These are phyloP conservation scores for Montipora capricornis DNA, from an alignment of 64 coral and sea anemone species.

Conservation along the genomic window DNA sequence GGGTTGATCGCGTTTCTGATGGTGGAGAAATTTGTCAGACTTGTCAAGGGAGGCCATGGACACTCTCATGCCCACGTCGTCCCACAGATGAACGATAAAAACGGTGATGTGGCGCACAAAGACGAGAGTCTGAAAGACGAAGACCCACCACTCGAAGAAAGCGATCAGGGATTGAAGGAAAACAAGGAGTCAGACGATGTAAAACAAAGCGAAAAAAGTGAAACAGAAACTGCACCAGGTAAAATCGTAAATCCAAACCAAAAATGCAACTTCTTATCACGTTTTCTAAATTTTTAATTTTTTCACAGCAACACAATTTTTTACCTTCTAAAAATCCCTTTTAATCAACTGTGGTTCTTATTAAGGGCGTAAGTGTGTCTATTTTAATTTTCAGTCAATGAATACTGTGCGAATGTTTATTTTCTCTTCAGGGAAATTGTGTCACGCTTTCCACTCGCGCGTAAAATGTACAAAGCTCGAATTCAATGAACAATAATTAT, in stretches of 20 bases:
- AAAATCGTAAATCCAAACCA: not conserved
- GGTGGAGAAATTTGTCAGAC: slow-evolving; percentile 96
- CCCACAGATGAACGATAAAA: slow-evolving; percentile 35
- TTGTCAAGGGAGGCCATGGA: slow-evolving; percentile 89
- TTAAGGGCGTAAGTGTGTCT: slow-evolving; percentile 25
- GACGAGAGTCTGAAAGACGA: not conserved
- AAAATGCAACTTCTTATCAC: not conserved
- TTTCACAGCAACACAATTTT: not conserved
- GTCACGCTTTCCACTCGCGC: slow-evolving; percentile 27
- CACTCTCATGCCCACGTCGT: slow-evolving; percentile 87
- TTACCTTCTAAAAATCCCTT: not conserved
- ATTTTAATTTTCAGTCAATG: slow-evolving; percentile 22
- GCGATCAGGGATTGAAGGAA: slow-evolving; percentile 72
- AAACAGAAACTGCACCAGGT: slow-evolving; percentile 32
- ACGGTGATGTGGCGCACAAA: slow-evolving; percentile 53
- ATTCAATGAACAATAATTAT: not conserved
- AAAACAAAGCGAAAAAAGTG: slow-evolving; percentile 35
- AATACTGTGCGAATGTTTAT: slow-evolving; percentile 28
- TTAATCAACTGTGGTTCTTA: slow-evolving; percentile 14
- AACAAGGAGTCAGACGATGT: slow-evolving; percentile 81
- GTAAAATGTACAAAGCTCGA: not conserved
- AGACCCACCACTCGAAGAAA: not conserved
- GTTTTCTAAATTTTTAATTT: slow-evolving; percentile 46
- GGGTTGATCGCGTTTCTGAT: slow-evolving; percentile 96
- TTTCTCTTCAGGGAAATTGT: not conserved